A percentile compares a stretch with the other conserved stretches of the same genome.
Evolutionary conservation across 2,113 vertebrate genomes (phyloP).

Genomic region (Ameiurus melas): DNA sequence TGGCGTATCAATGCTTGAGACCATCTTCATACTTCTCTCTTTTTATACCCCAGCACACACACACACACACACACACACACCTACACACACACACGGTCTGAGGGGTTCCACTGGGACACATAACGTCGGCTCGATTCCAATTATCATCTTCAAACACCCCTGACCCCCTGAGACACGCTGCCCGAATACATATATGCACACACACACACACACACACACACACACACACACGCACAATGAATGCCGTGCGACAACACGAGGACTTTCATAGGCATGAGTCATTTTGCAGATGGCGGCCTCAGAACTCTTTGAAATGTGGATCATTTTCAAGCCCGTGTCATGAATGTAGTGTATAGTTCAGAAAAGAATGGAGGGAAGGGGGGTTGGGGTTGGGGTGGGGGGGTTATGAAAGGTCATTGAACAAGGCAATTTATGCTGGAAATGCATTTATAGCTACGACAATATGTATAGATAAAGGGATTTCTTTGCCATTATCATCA

Average conservation of each 20-base stretch:
- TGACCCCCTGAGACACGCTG: slow-evolving; percentile 34
- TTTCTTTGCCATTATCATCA: too few relatives aligned
- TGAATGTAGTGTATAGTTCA: neutral
- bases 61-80: slow-evolving; percentile 30
- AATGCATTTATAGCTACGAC: neutral
- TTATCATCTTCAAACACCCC: slow-evolving; percentile 70
- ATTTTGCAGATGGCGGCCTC: neutral
- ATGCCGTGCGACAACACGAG: neutral
- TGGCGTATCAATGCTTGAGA: slow-evolving; percentile 3
- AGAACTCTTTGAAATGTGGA: slow-evolving; percentile 1
- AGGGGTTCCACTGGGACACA: slow-evolving; percentile 38
- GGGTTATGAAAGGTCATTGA: too few relatives aligned
- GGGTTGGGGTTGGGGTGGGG: too few relatives aligned
- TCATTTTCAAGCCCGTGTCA: neutral
- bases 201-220: neutral
- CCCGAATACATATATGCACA: neutral
- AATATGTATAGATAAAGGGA: neutral
- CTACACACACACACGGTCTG: slow-evolving; percentile 49
- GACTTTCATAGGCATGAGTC: slow-evolving; percentile 24
- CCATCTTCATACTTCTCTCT: slow-evolving; percentile 38
- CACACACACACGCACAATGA: neutral
- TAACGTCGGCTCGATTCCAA: slow-evolving; percentile 58
- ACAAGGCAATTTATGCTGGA: neutral
- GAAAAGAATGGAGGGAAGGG: neutral
- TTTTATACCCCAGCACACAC: slow-evolving; percentile 37